Evolutionary conservation across 2,888 invertebrate genomes (phyloP).

Genomic region (Ormyrus pomaceus): DNA sequence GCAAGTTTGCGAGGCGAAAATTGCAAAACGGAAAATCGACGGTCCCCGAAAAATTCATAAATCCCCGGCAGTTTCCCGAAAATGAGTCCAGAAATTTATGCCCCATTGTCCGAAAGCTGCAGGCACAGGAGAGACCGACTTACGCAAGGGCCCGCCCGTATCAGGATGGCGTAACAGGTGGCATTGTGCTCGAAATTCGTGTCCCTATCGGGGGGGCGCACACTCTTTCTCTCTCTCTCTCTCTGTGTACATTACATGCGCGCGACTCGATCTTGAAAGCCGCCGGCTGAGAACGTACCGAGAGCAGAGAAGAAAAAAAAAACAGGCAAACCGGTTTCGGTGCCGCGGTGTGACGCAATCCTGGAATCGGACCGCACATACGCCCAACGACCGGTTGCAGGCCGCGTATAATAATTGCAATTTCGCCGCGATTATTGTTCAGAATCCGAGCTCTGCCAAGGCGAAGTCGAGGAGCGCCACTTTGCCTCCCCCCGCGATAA

Average conservation of each 20-base stretch:
- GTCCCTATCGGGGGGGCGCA: constrained; percentile 1
- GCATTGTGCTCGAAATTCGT: constrained; percentile 49
- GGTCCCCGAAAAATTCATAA: too few species aligned
- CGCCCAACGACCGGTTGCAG: constrained; percentile 53
- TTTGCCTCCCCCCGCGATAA: background rate
- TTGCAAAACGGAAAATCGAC: too few species aligned
- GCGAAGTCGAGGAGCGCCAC: background rate
- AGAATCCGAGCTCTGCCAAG: background rate
- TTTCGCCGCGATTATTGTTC: constrained; percentile 46
- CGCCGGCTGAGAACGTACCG: background rate
- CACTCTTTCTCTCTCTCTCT: background rate
- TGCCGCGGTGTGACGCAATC: constrained; percentile 41
- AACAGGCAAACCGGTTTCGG: constrained; percentile 40
- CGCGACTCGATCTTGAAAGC: constrained; percentile 50
- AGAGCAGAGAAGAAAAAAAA: constrained; percentile 16
- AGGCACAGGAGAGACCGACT: too few species aligned
- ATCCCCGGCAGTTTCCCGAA: too few species aligned
- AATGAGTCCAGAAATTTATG: too few species aligned
- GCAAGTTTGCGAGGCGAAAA: too few species aligned
- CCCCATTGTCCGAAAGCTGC: too few species aligned
- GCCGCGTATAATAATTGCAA: constrained; percentile 55
- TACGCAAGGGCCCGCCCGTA: background rate
- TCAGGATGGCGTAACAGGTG: constrained; percentile 48
- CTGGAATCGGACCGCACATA: constrained; percentile 57
- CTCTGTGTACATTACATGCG: background rate